These are phyloP conservation scores for Lymantria monacha DNA, from an alignment of 2,888 invertebrate genomes.

Conservation along the genomic window DNA sequence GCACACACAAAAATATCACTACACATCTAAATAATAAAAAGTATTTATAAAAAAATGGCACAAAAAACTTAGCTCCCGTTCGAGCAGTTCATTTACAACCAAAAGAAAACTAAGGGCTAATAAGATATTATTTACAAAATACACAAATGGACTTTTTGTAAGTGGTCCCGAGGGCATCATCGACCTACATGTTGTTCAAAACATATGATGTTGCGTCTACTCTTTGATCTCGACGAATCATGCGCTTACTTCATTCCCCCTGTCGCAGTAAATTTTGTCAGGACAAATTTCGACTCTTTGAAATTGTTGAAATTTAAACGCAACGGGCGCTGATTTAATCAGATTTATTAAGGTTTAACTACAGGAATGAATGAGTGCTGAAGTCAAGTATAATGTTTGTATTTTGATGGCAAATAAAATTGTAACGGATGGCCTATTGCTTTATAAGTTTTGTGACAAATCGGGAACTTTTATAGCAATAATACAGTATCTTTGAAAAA, in stretches of 20 bases:
- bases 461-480: too few relatives aligned
- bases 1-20: not conserved
- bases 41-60: conserved; percentile 21
- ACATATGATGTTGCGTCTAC: conserved; percentile 50
- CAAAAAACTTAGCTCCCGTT: conserved; percentile 30
- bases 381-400: conserved; percentile 36
- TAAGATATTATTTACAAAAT: conserved; percentile 76
- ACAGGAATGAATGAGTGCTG: conserved; percentile 43
- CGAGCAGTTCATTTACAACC: conserved; percentile 13
- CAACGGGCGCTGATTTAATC: conserved; percentile 56
- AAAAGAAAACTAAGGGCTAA: conserved; percentile 41
- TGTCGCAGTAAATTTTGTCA: conserved; percentile 73
- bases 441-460: conserved; percentile 1
- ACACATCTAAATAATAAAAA: not conserved
- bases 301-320: conserved; percentile 59
- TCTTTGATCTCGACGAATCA: conserved; percentile 56
- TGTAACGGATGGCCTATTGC: conserved; percentile 17
- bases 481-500: too few relatives aligned
- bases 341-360: conserved; percentile 63
- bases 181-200: conserved; percentile 64
- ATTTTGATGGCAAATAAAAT: conserved; percentile 42
- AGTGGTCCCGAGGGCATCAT: conserved; percentile 59
- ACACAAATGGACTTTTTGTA: conserved; percentile 61
- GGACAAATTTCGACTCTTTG: conserved; percentile 77
- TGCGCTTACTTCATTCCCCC: conserved; percentile 36